These are phyloP conservation scores for Pseudonaja textilis DNA, from an alignment of 2,113 vertebrate species.

Conservation along the genomic window DNA sequence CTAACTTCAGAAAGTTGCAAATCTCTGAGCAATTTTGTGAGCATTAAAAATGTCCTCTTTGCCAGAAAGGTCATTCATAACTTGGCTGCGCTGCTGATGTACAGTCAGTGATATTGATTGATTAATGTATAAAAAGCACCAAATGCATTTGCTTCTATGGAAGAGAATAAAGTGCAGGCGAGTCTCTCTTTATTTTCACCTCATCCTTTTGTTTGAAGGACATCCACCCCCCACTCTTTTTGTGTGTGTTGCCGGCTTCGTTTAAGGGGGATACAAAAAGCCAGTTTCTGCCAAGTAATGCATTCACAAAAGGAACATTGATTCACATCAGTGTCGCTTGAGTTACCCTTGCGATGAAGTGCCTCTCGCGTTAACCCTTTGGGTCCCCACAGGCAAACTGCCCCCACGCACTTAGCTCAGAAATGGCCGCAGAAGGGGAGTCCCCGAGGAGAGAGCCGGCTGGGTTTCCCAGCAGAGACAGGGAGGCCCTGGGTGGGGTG, in stretches of 20 bases:
- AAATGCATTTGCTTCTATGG: slow-evolving; percentile 99
- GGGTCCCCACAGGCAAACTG: slow-evolving; percentile 63
- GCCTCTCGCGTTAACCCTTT: slow-evolving; percentile 89
- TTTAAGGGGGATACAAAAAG: slow-evolving; percentile 93
- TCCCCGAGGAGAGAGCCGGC: background rate
- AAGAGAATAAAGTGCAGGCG: slow-evolving; percentile 89
- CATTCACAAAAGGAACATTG: slow-evolving; percentile 93
- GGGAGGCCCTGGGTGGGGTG: background rate
- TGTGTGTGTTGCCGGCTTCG: slow-evolving; percentile 82
- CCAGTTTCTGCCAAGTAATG: slow-evolving; percentile 96
- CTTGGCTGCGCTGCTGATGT: slow-evolving; percentile 94
- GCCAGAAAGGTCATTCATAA: slow-evolving; percentile 99
- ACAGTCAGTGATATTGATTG: slow-evolving; percentile 99
- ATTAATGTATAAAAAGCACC: slow-evolving; percentile 99
- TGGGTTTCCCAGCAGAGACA: background rate
- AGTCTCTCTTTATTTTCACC: slow-evolving; percentile 91
- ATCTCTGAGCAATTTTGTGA: slow-evolving; percentile 91
- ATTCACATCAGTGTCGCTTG: slow-evolving; percentile 96
- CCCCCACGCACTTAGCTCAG: slow-evolving; percentile 31
- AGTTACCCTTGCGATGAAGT: slow-evolving; percentile 91
- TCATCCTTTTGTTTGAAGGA: slow-evolving; percentile 94
- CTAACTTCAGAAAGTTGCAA: slow-evolving; percentile 89
- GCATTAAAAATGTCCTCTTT: slow-evolving; percentile 96
- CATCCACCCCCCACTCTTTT: slow-evolving; percentile 56
- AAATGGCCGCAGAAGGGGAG: slow-evolving; percentile 53